Evolutionary conservation across 2,113 vertebrate genomes (phyloP).

Genomic region (Notothenia coriiceps): DNA sequence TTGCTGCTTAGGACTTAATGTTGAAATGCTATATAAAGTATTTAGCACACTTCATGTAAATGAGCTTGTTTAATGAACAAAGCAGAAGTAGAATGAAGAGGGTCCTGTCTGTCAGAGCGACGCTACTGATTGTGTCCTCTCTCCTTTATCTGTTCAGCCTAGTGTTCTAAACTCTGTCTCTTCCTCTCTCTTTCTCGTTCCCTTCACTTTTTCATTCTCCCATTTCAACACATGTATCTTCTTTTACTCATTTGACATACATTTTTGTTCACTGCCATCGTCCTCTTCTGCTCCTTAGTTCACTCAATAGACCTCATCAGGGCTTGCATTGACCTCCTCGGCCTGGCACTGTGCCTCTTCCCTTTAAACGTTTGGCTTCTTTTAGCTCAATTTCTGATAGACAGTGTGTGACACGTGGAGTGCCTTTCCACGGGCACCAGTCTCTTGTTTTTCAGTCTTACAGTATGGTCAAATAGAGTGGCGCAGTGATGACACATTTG

Average conservation of each 20-base stretch:
- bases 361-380: constrained; percentile 23
- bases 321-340: constrained; percentile 76
- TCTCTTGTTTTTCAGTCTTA: background rate
- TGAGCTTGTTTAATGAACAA: too few relatives aligned
- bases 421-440: background rate
- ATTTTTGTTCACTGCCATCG: background rate
- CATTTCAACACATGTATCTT: constrained; percentile 16
- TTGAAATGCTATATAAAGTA: too few relatives aligned
- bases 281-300: constrained; percentile 55
- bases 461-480: background rate
- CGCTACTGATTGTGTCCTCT: constrained; percentile 26
- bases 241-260: background rate
- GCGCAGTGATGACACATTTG: too few relatives aligned
- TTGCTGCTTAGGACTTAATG: too few relatives aligned
- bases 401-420: background rate
- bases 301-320: constrained; percentile 80
- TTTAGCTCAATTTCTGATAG: constrained; percentile 9
- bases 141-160: constrained; percentile 15
- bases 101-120: constrained; percentile 9
- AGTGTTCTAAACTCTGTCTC: constrained; percentile 44
- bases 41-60: too few relatives aligned
- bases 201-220: constrained; percentile 11
- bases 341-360: constrained; percentile 8
- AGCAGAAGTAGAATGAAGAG: too few relatives aligned
- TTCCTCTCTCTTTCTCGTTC: constrained; percentile 24